Evolutionary conservation across 37 sponge, comb jelly and placozoan genomes (phyloP).

Genomic region (Halisarca cf. caerulea): DNA sequence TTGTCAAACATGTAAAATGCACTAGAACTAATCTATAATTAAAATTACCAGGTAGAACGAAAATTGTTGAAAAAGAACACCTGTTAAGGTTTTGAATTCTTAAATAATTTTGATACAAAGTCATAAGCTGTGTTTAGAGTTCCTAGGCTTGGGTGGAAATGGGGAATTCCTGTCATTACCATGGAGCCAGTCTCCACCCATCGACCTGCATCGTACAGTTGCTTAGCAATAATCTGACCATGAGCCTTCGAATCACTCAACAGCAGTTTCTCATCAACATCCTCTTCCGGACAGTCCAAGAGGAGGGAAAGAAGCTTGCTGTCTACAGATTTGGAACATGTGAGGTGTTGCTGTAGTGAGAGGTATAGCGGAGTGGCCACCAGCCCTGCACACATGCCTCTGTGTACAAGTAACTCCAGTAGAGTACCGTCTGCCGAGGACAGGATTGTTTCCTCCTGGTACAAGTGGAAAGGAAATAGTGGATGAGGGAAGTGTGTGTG

Average conservation of each 20-base stretch:
- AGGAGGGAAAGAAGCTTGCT: conserved; percentile 31
- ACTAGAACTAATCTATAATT: no score
- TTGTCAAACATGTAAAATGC: no score
- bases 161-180: not conserved
- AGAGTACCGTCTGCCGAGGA: not conserved
- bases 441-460: no score
- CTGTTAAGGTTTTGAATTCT: not conserved
- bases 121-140: conserved; percentile 12
- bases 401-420: not conserved
- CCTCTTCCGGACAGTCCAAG: conserved; percentile 40
- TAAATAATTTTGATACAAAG: not conserved
- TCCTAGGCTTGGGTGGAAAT: not conserved
- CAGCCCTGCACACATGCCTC: not conserved
- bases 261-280: conserved; percentile 19
- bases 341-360: not conserved
- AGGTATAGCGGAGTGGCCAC: not conserved
- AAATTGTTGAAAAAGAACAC: not conserved
- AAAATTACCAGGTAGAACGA: not conserved
- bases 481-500: no score
- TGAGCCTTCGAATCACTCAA: conserved; percentile 23
- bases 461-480: no score
- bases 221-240: conserved; percentile 24
- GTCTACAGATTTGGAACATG: not conserved
- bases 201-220: conserved; percentile 49
- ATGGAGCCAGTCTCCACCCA: conserved; percentile 56